Evolutionary conservation across 2,797 vertebrate species (phyloP).

Genomic region (Tragopan temminckii): DNA sequence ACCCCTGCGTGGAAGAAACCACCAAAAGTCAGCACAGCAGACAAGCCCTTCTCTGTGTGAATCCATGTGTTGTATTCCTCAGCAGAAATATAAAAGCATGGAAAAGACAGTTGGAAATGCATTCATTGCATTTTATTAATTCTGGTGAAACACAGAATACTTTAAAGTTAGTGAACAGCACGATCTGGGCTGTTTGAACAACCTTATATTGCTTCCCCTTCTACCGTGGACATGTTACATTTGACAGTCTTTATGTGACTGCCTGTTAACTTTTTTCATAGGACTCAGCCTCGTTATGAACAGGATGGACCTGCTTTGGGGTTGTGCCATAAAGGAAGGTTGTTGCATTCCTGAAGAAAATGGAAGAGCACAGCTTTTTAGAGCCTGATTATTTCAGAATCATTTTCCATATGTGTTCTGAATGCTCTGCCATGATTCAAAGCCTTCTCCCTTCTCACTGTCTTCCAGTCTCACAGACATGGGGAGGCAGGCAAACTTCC

Average conservation of each 20-base stretch:
- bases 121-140: neutral
- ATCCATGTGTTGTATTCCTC: neutral
- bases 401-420: neutral
- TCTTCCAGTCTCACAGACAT: neutral
- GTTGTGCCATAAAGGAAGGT: neutral
- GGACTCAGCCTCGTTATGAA: neutral
- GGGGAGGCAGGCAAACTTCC: neutral
- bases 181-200: neutral
- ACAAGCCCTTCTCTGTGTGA: neutral
- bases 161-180: neutral
- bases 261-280: neutral
- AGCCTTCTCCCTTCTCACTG: neutral
- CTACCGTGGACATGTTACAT: neutral
- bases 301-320: constrained; percentile 5
- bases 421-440: neutral
- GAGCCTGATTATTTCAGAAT: neutral
- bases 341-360: neutral
- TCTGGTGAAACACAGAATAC: neutral
- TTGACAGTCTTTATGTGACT: neutral
- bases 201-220: neutral
- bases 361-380: neutral
- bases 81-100: neutral
- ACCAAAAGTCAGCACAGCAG: neutral
- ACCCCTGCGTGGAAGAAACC: constrained; percentile 80
- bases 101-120: neutral